phyloP scores from a whole-genome alignment of 2,888 invertebrate species.

The Ormyrus labotus region DNA sequence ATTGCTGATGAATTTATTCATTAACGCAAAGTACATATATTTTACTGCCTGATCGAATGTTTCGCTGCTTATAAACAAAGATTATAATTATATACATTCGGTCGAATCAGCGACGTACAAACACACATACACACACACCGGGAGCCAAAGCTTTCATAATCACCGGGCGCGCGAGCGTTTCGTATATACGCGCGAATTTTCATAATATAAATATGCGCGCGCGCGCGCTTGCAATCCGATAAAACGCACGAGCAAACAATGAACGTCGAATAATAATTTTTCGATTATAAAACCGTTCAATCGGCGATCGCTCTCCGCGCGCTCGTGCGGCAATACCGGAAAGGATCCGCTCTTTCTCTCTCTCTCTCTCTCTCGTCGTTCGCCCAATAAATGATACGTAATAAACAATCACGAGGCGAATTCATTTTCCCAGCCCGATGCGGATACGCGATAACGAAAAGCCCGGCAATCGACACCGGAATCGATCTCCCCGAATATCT shows the following conservation, averaged over 20 bases:
- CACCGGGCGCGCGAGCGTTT: too few species aligned
- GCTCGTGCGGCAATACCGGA: conserved; percentile 4
- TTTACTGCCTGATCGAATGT: conserved; percentile 41
- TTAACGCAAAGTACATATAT: conserved; percentile 34
- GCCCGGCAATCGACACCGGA: conserved; percentile 43
- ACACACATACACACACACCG: background rate
- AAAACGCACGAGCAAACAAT: conserved; percentile 30
- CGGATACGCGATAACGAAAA: conserved; percentile 42
- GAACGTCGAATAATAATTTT: conserved; percentile 42
- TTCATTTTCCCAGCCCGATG: conserved; percentile 42
- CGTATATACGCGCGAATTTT: background rate
- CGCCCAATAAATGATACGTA: conserved; percentile 37
- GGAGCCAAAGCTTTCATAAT: too few species aligned
- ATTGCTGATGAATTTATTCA: conserved; percentile 44
- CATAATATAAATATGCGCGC: background rate
- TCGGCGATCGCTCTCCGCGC: background rate
- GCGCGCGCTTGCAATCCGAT: conserved; percentile 16
- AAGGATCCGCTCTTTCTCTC: background rate
- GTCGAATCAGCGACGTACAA: conserved; percentile 8
- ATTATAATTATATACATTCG: conserved; percentile 35
- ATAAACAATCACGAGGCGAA: conserved; percentile 51
- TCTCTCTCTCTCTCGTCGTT: conserved; percentile 1
- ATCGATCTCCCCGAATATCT: conserved; percentile 29
- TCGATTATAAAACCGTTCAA: conserved; percentile 42
- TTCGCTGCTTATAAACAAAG: conserved; percentile 32